Base-by-base conservation (phyloP, 2,888 invertebrate genomes). In the Napeogenes sylphis region DNA sequence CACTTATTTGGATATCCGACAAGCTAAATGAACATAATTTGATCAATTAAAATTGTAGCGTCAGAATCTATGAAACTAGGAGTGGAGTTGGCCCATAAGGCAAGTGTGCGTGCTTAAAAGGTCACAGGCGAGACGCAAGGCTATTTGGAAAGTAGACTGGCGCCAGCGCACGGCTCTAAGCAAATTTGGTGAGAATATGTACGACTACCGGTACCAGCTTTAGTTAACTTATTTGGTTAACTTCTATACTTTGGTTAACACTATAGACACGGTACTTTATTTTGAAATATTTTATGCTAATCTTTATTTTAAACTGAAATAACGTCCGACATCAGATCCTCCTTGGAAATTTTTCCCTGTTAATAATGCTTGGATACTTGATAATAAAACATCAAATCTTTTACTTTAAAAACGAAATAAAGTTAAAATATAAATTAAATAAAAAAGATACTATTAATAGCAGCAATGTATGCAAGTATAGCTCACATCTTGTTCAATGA, bases 101-200 rank as follows among this genome's bases (percentile, higher is more conserved):
- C 80, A 75, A 79, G 79, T 80, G 79, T 78, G 76, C 80, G 80
- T 78, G 82, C 86, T 82, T 85, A 87, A 89, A 89, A 90, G 90
- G 90, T 90, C 89, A 86, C 82, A 84, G 84, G 82, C 88, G 83
- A 89, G 90, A 89, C 90, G 72, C 76, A 87, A 89, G 87, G 89
- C 86, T 87, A 86, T 85, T 85, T 85, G 84, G 85, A 89, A 89
- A 89, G 90, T 87, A 76, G 87, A 81, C 74, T 85, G 90, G 90
- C 90, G 90, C 90, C 90, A 72, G 71, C 73, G 72, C 73, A 68
- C 68, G 71, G 77, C 74, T 82, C 83, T 84, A 84, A 82, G 82
- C 83, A 81, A 85, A 87, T 89, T 87, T 81, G 84, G 85, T 80
- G 73, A 82, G 81, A 79, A 81, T 79, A 77, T 75, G 75, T 69